Base-by-base conservation (phyloP, 2,797 vertebrate genomes). In the Sebastes jordani region DNA sequence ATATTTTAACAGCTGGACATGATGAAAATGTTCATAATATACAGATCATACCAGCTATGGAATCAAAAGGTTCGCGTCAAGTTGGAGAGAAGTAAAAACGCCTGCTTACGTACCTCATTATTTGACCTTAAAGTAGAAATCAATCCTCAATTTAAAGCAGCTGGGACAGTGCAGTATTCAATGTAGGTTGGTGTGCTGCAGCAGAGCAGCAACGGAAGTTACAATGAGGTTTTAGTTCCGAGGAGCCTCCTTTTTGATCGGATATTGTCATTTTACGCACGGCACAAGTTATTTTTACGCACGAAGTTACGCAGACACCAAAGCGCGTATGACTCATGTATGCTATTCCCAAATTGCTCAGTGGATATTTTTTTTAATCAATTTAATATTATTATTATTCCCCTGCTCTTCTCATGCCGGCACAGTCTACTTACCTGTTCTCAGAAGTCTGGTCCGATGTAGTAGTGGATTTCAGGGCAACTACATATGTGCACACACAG, bases 81-180 rank as follows among this genome's bases (percentile, higher is more conserved):
- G 14, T 32, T 6, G 22, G 1, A 22, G 11, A 7, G 16, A 16
- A 29, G 66, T 20, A 34, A 11, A 11, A 38, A 36, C 1, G 54
- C 30, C 13, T 55, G 7, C 42, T 60, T 20, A 49, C 78, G 16
- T 76, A 80, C 80, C 52, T 80, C 63, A 38, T 27, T 27, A 16
- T 66, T 38, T 83, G 80, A 87, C 83, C 81, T 91, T 82, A 76
- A 7, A 65, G 67, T 14, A 55, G 23, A 64, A 78, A 84, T 20
- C 61, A 46, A 60, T 74, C 59, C 42, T 5, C 18, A 73, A 61
- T 25, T 74, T 84, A 22, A 25, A 56, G 22, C 49, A 38, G 25
- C 38, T 27, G 32, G n/a, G 13, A 29, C 52, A 38, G 55, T 2
- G 49, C 38, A 20, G 63, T 46, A 22, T 9, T 4, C 8, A 13